phyloP scores from a whole-genome alignment of 2,888 invertebrate species.

The Hyles lineata region DNA sequence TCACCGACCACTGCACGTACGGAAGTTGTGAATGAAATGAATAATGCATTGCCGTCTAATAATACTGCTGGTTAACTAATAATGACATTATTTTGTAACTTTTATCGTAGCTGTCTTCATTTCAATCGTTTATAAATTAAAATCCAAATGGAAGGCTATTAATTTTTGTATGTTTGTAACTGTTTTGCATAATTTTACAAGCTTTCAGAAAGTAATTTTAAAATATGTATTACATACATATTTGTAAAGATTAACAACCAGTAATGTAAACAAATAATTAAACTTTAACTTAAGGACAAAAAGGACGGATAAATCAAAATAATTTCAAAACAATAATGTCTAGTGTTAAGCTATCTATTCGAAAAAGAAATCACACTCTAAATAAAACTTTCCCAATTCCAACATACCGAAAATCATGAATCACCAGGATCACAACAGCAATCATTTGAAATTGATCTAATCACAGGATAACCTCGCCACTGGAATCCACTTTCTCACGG shows the following conservation, averaged over 20 bases:
- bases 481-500: constrained; percentile 76
- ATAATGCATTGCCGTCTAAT: background rate
- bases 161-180: too few relatives aligned
- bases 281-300: too few relatives aligned
- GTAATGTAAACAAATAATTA: too few relatives aligned
- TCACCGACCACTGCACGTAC: constrained; percentile 50
- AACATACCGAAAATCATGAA: background rate
- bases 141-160: too few relatives aligned
- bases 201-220: too few relatives aligned
- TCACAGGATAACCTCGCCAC: constrained; percentile 31
- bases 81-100: background rate
- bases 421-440: background rate
- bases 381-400: too few relatives aligned
- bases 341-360: too few relatives aligned
- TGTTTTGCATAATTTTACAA: too few relatives aligned
- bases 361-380: too few relatives aligned
- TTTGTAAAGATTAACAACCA: too few relatives aligned
- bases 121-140: background rate
- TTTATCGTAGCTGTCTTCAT: background rate
- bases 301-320: too few relatives aligned
- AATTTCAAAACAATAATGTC: background rate
- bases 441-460: constrained; percentile 28
- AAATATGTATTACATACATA: too few relatives aligned
- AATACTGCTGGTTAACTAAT: background rate
- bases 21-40: constrained; percentile 22